Evolutionary conservation across 2,113 vertebrate species (phyloP).

Genomic region (Calidris pygmaea): DNA sequence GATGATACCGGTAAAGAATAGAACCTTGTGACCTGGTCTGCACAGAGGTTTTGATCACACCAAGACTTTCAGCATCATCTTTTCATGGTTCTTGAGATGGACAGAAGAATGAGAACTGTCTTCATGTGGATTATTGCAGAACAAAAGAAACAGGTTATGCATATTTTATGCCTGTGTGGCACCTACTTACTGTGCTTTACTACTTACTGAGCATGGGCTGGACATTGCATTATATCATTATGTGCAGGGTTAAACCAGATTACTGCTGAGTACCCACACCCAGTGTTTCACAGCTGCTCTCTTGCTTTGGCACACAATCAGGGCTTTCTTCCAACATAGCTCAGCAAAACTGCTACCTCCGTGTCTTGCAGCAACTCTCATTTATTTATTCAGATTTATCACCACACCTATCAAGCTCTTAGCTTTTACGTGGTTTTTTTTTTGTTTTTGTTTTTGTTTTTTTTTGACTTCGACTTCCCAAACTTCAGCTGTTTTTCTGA

Average conservation of each 20-base stretch:
- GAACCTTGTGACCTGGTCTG: neutral
- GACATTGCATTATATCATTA: slow-evolving; percentile 33
- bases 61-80: neutral
- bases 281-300: slow-evolving; percentile 63
- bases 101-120: neutral
- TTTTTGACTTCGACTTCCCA: neutral
- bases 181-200: neutral
- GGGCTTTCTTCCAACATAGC: slow-evolving; percentile 63
- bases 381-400: slow-evolving; percentile 71
- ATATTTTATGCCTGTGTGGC: neutral
- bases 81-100: neutral
- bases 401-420: slow-evolving; percentile 57
- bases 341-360: slow-evolving; percentile 65
- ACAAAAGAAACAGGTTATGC: neutral
- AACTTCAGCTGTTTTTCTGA: neutral
- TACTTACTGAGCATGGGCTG: neutral
- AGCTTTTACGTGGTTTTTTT: neutral
- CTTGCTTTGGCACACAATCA: slow-evolving; percentile 39
- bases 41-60: neutral
- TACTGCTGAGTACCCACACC: slow-evolving; percentile 59
- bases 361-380: slow-evolving; percentile 58
- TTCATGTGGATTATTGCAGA: neutral
- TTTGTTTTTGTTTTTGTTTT: neutral
- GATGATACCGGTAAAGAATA: neutral
- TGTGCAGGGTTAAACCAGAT: slow-evolving; percentile 52